Conservation (phyloP, 2,113 vertebrate species). For the human region GRCh38 chr12:62317001-62317500, state of each 20-base stretch:
- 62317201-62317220: background rate
- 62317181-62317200: background rate
- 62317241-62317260: background rate
- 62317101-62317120: background rate
- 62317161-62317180: background rate
- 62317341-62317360: background rate
- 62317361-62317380: background rate
- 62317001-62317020: background rate
- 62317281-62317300: background rate
- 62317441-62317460: background rate
- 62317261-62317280: background rate
- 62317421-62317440: background rate
- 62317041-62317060: conserved; percentile 16
- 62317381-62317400: background rate
- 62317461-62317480: background rate
- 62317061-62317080: background rate
- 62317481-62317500: background rate
- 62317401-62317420: background rate
- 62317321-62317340: background rate
- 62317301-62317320: conserved; percentile 5
- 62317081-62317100: background rate
- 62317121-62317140: background rate
- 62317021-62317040: background rate
- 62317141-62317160: conserved; percentile 9
- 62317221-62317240: conserved; percentile 1